Evolutionary conservation across 2,888 invertebrate species (phyloP).

Genomic region (Koerneria pararmatus): DNA sequence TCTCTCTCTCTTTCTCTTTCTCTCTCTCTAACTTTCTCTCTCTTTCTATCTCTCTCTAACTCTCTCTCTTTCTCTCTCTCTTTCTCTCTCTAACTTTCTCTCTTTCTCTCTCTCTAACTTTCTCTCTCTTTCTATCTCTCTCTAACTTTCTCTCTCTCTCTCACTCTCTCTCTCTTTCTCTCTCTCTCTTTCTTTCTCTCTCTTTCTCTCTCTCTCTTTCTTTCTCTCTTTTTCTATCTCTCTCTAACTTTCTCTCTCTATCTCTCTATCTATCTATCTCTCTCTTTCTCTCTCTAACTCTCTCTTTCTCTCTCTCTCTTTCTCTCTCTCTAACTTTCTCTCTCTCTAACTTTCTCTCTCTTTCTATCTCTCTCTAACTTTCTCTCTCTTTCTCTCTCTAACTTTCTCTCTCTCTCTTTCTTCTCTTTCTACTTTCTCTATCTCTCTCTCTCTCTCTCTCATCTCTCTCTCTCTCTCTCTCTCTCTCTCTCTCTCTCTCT

Average conservation of each 20-base stretch:
- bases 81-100: no score
- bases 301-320: neutral
- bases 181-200: slow-evolving; percentile 8
- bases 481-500: neutral
- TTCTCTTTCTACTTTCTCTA: slow-evolving; percentile 6
- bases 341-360: no score
- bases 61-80: no score
- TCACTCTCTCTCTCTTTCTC: neutral
- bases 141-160: no score
- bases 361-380: no score
- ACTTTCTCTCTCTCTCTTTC: neutral
- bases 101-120: no score
- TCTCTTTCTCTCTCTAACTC: neutral
- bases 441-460: slow-evolving; percentile 11
- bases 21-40: no score
- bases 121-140: no score
- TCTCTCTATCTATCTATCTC: neutral
- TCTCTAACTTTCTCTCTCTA: slow-evolving; percentile 13
- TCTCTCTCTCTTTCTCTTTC: no score
- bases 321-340: slow-evolving; percentile 19
- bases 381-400: neutral
- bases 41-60: no score
- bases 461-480: slow-evolving; percentile 15
- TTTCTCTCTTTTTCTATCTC: slow-evolving; percentile 5
- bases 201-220: slow-evolving; percentile 8